Evolutionary conservation across 2,113 vertebrate genomes (phyloP), one percentile per base, ranked within the genome.

Genomic region (Oreamnos americanus): DNA sequence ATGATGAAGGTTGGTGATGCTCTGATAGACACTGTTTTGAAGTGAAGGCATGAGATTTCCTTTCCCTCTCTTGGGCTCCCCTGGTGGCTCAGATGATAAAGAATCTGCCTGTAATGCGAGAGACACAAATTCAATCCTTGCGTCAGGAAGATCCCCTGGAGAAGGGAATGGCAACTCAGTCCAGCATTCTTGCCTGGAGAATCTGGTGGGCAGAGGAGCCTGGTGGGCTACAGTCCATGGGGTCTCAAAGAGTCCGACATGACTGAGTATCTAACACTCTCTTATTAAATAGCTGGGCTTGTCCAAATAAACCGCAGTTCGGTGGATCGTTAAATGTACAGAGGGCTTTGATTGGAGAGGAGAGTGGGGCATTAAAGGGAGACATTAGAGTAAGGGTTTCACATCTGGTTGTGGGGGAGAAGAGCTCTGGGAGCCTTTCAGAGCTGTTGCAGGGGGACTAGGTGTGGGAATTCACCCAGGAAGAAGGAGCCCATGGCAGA

Each of bases 371-470:
- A 0, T 57, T 53, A 15, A 45, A 30, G 64, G n/a, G 12, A 57
- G 58, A 57, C 3, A 49, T 36, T 4, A 19, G 43, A 11, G 3
- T n/a, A 39, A 30, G 28, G 0, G 1, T 43, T 49, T 9, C 67
- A 39, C 14, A 33, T 23, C 9, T 36, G 64, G n/a, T 23, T 71
- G 19, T 71, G 9, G 64, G 17, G 17, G 64, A 71, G 78, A 36
- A 28, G 74, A 28, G 58, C 10, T 64, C 14, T 33, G 9, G 36
- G 45, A 26, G 64, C 55, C 25, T 4, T 16, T 33, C 43, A 67
- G 11, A 49, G 11, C 28, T 25, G 19, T 60, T 47, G 86, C 30
- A 11, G 76, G 49, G 60, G 23, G 36, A 5, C 14, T 5, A 0
- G 1, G 45, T 17, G 91, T 95, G 16, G 36, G 71, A 55, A n/a